Evolutionary conservation across 1,140 invertebrate genomes (phyloP).

Genomic region (Callitettix versicolor): DNA sequence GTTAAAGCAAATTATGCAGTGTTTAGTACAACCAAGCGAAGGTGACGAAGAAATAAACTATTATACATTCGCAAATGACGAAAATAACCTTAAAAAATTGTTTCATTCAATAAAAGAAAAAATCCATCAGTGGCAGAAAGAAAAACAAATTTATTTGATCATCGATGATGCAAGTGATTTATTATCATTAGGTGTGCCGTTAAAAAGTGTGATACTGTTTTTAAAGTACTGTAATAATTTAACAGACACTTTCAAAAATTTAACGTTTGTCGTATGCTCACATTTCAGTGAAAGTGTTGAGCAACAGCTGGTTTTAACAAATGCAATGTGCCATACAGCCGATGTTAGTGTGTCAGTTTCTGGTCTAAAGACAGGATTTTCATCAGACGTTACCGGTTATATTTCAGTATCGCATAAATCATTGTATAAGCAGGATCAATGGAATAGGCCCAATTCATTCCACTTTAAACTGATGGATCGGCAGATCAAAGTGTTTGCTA

Average conservation of each 20-base stretch:
- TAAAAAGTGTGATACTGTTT: neutral
- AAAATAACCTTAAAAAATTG: neutral
- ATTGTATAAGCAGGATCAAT: neutral
- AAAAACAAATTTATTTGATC: neutral
- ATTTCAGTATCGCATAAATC: neutral
- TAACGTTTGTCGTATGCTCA: neutral
- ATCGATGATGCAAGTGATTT: conserved; percentile 1
- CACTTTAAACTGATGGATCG: conserved; percentile 7
- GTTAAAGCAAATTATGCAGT: neutral
- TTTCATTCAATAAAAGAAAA: neutral
- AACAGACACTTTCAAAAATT: neutral
- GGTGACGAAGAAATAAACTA: neutral
- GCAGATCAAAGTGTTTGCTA: neutral
- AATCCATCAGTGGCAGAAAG: neutral
- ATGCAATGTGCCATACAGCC: neutral
- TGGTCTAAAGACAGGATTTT: neutral
- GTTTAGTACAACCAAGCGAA: too few species aligned
- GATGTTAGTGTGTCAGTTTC: neutral
- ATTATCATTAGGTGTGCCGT: neutral
- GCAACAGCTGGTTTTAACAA: neutral
- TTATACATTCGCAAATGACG: neutral
- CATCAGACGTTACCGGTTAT: neutral
- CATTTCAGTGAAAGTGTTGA: neutral
- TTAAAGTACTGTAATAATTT: neutral
- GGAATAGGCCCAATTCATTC: neutral